These are phyloP conservation scores for Periphyllus acericola DNA, from an alignment of 2,888 invertebrate genomes.

Conservation along the genomic window DNA sequence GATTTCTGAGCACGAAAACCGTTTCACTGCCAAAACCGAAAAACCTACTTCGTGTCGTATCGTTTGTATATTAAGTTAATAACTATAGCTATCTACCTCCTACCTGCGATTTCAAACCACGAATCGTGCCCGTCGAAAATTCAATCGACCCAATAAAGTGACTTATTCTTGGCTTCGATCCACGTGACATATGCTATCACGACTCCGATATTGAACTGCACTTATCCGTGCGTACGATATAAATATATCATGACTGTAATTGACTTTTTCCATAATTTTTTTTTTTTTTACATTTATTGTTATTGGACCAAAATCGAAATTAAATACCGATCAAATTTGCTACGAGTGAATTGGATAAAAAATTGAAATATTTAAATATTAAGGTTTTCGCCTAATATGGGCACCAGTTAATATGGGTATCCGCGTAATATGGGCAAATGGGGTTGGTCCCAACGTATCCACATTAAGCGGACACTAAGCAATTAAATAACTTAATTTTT, in stretches of 20 bases:
- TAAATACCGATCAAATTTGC: conserved; percentile 11
- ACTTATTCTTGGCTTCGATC: conserved; percentile 6
- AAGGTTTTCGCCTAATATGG: no score
- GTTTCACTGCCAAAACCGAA: conserved; percentile 28
- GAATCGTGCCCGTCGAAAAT: conserved; percentile 7
- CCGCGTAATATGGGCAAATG: no score
- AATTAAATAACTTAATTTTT: no score
- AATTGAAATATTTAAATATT: no score
- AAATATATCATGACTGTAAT: background rate
- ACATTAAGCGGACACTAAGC: no score
- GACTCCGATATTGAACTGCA: background rate
- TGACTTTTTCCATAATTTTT: background rate
- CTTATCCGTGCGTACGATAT: conserved; percentile 16
- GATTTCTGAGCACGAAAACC: conserved; percentile 1
- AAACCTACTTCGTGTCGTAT: background rate
- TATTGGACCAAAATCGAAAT: conserved; percentile 6
- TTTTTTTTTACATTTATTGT: background rate
- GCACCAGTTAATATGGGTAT: no score
- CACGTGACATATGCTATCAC: background rate
- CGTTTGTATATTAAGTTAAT: background rate
- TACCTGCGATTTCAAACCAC: background rate
- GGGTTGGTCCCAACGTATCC: no score
- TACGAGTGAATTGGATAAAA: background rate
- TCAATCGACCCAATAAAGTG: conserved; percentile 10
- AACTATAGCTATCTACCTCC: no score